These are phyloP conservation scores for Odobenus rosmarus DNA, from an alignment of 2,113 vertebrate genomes.

Conservation along the genomic window DNA sequence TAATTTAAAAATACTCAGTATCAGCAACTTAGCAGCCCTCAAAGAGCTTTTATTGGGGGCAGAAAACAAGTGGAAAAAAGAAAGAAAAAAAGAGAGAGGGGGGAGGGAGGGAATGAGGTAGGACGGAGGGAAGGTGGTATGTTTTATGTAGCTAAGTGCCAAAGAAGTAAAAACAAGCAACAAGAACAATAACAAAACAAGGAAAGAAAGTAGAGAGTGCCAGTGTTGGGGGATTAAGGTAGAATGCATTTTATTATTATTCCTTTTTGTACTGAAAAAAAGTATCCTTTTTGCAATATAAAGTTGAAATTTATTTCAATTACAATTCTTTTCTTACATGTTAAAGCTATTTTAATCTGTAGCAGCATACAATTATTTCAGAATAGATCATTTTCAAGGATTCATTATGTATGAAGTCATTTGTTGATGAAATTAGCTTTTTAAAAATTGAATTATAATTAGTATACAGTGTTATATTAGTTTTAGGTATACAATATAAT, in stretches of 20 bases:
- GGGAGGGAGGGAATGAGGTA: too few relatives aligned
- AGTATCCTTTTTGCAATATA: slow-evolving; percentile 2
- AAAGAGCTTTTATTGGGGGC: not conserved
- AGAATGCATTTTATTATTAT: not conserved
- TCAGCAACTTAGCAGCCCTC: not conserved
- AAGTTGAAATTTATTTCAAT: slow-evolving; percentile 76
- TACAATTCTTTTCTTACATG: slow-evolving; percentile 58
- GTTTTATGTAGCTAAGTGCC: not conserved
- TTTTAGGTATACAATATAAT: not conserved
- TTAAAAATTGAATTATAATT: not conserved
- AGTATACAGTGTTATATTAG: not conserved
- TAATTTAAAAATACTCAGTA: not conserved
- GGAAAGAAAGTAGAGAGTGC: not conserved
- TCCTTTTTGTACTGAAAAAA: not conserved
- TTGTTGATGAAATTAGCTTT: slow-evolving; percentile 77
- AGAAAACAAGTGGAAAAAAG: not conserved
- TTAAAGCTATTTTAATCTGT: slow-evolving; percentile 75
- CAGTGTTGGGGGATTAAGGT: not conserved
- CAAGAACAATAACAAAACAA: not conserved
- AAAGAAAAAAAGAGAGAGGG: not conserved
- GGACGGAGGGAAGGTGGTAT: not conserved
- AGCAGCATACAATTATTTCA: slow-evolving; percentile 66
- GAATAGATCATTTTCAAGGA: slow-evolving; percentile 77
- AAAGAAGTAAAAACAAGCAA: not conserved
- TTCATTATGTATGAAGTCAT: slow-evolving; percentile 75